Percentiles rank a stretch among this genome's conserved stretches.
These are phyloP conservation scores for Drosophila sordidula DNA, from an alignment of 2,888 invertebrate species.

Conservation along the genomic window DNA sequence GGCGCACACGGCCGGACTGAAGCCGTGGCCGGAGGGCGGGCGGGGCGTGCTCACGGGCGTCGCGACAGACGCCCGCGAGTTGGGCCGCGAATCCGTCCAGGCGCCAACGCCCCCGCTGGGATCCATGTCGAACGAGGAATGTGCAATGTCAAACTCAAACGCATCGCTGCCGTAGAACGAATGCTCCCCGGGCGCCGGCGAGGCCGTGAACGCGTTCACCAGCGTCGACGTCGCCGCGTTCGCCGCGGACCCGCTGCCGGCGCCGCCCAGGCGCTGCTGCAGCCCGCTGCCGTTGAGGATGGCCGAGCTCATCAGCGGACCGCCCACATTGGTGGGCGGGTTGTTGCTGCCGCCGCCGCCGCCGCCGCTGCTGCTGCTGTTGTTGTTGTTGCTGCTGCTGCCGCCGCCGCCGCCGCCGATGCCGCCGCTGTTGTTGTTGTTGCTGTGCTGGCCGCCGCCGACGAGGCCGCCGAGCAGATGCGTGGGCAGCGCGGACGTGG, in stretches of 20 bases:
- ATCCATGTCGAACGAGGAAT: slow-evolving; percentile 88
- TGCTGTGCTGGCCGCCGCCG: slow-evolving; percentile 82
- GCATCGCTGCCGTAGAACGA: slow-evolving; percentile 86
- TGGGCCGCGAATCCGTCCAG: slow-evolving; percentile 86
- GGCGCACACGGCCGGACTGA: slow-evolving; percentile 85
- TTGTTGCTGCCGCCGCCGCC: slow-evolving; percentile 58
- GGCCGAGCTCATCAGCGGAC: slow-evolving; percentile 90
- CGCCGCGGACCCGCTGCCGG: slow-evolving; percentile 43
- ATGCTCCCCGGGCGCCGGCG: slow-evolving; percentile 86
- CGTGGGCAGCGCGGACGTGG: slow-evolving; percentile 66
- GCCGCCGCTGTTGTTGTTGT: slow-evolving; percentile 73
- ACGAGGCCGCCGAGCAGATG: slow-evolving; percentile 74
- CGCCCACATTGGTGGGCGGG: slow-evolving; percentile 87
- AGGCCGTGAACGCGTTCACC: slow-evolving; percentile 84
- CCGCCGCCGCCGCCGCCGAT: slow-evolving; percentile 30
- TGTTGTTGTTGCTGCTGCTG: slow-evolving; percentile 46
- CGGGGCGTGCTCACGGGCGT: slow-evolving; percentile 88
- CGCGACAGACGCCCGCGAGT: slow-evolving; percentile 88
- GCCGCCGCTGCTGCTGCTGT: slow-evolving; percentile 62
- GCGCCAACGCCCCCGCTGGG: slow-evolving; percentile 77
- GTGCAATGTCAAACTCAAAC: slow-evolving; percentile 89
- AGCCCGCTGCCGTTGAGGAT: slow-evolving; percentile 88
- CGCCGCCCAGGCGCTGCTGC: slow-evolving; percentile 57
- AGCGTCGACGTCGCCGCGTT: slow-evolving; percentile 73
- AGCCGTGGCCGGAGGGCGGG: slow-evolving; percentile 87